A percentile compares a stretch with the other conserved stretches of the same genome.
Evolutionary conservation across 2,888 invertebrate genomes (phyloP).

Genomic region (Schizaphis graminum): DNA sequence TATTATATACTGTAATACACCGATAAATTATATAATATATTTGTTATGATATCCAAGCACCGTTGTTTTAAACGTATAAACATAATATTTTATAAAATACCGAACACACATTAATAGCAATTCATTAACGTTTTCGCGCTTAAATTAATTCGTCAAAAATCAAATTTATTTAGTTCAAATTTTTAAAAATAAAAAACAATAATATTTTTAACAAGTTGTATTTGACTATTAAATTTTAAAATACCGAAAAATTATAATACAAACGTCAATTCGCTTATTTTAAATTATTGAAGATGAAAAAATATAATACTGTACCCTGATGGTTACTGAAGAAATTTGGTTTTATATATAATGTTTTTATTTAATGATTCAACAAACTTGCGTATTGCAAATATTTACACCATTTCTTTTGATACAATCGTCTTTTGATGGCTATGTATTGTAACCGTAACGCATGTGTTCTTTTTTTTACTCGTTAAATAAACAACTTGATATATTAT

Average conservation of each 20-base stretch:
- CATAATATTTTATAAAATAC: neutral
- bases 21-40: neutral
- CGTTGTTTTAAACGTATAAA: neutral
- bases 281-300: neutral
- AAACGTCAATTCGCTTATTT: neutral
- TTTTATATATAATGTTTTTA: neutral
- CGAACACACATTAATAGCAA: neutral
- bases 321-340: neutral
- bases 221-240: neutral
- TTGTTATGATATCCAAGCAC: neutral
- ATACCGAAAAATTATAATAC: neutral
- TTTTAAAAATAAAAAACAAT: neutral
- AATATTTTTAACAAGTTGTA: neutral
- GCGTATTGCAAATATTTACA: conserved; percentile 17
- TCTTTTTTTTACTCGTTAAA: conserved; percentile 1
- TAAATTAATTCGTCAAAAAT: neutral
- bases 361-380: conserved; percentile 14
- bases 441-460: neutral
- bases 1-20: neutral
- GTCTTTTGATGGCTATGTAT: neutral
- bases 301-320: neutral
- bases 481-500: conserved; percentile 1
- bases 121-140: neutral
- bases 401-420: neutral
- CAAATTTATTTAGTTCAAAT: neutral